Evolutionary conservation across 2,888 invertebrate species (phyloP).

Genomic region (Psylliodes chrysocephalus): DNA sequence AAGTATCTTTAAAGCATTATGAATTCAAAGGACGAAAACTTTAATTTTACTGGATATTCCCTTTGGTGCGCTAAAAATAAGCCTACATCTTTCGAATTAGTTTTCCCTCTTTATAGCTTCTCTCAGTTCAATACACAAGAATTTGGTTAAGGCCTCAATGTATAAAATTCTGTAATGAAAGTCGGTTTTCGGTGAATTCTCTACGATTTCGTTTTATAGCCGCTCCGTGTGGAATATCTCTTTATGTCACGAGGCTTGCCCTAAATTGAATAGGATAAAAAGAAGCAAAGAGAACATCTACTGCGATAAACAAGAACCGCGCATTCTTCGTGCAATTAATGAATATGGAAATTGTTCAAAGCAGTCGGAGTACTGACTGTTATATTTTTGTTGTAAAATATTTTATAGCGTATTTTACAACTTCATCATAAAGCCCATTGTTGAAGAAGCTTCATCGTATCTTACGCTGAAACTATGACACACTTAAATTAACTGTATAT

Average conservation of each 20-base stretch:
- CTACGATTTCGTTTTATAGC: conserved; percentile 22
- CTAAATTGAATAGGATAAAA: conserved; percentile 6
- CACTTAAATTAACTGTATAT: no score
- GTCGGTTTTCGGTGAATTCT: conserved; percentile 26
- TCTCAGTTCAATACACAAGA: conserved; percentile 31
- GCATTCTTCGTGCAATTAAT: not conserved
- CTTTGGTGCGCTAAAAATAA: not conserved
- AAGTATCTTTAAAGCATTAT: no score
- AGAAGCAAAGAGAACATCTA: not conserved
- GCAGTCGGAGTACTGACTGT: no score
- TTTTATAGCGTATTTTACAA: no score
- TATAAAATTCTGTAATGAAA: conserved; percentile 32
- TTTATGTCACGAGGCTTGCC: conserved; percentile 19
- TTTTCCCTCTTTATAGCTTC: conserved; percentile 15
- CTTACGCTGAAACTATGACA: no score
- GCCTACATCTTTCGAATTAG: conserved; percentile 16
- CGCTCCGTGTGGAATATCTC: conserved; percentile 9
- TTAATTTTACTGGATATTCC: not conserved
- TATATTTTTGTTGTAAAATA: no score
- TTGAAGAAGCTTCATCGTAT: no score
- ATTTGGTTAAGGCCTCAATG: conserved; percentile 23
- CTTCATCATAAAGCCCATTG: no score
- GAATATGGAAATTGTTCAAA: no score
- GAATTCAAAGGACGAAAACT: not conserved
- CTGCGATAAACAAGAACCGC: not conserved